Percentiles rank a stretch among this genome's conserved stretches.
phyloP scores from a whole-genome alignment of 92 coral and sea anemone genomes.

The Scolanthus callimorphus region DNA sequence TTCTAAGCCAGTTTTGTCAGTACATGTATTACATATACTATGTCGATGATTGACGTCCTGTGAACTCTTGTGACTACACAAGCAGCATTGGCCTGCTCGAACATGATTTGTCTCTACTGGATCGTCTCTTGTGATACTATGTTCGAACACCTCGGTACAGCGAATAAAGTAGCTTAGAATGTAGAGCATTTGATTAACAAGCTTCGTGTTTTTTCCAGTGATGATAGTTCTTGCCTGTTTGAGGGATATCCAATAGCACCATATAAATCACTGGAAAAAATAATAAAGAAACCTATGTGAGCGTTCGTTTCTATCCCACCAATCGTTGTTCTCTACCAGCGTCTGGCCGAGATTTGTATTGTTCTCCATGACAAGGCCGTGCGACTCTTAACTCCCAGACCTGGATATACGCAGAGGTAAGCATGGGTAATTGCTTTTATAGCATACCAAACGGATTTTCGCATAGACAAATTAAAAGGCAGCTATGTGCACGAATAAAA shows the following conservation, averaged over 20 bases:
- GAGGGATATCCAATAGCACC: constrained; percentile 89
- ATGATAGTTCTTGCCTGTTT: constrained; percentile 81
- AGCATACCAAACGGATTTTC: no score
- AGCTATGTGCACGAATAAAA: no score
- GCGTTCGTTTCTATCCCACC: no score
- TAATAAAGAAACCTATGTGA: no score
- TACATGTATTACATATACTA: constrained; percentile 21
- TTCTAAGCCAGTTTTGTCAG: constrained; percentile 20
- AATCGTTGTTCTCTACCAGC: no score
- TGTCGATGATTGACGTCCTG: constrained; percentile 7
- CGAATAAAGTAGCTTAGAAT: constrained; percentile 89
- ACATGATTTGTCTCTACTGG: not conserved
- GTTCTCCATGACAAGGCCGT: no score
- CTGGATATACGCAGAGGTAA: no score
- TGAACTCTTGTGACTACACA: constrained; percentile 10
- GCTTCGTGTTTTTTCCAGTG: constrained; percentile 65
- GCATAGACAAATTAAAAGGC: no score
- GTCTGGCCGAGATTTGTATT: no score
- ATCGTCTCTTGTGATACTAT: constrained; percentile 41
- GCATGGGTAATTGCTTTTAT: no score
- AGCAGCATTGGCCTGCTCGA: constrained; percentile 11
- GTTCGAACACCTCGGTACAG: constrained; percentile 94
- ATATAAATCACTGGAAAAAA: constrained; percentile 72
- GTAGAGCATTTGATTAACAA: constrained; percentile 59
- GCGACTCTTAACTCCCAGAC: no score